Evolutionary conservation across 2,888 invertebrate species (phyloP), one percentile per base, ranked within the genome.

Genomic region (Andrena haemorrhoa): DNA sequence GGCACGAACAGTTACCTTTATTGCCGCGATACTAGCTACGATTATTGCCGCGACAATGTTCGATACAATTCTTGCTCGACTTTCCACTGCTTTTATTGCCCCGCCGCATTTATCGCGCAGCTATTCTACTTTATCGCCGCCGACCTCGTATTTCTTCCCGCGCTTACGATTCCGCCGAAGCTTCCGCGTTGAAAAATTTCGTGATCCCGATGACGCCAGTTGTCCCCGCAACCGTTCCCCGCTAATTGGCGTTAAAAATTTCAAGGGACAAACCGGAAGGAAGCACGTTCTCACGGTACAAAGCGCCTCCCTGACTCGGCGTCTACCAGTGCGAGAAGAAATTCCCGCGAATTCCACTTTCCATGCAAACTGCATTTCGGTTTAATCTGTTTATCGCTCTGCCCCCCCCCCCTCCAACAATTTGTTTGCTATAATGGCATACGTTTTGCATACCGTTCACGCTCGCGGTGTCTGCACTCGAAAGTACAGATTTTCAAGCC

Each of bases 1-100:
- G 74, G 63, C 82, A 81, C 73, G 74, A 58, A 69, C 73, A 31
- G 73, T 80, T 81, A 81, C 65, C 73, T 66, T 81, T 81, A 81
- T 81, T 51, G 82, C 58, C 63, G 2, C 68, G 51, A 66, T 73
- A 68, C 68, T 31, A 56, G 16, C 73, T 80, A 56, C 72, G 60
- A 65, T 79, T 79, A 79, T 79, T 71, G 53, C 20, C n/a, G 60
- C 79, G 79, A 79, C 75, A 75, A 68, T 47, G 68, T 75, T 70
- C 79, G 16, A 41, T 80, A 56, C 71, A 56, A 72, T 61, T 72
- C 79, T 71, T 72, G 63, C 10, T 29, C 64, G 63, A 64, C 31
- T 81, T 81, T 63, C 71, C 41, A 81, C 70, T 68, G 49, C 68
- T 68, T 80, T 80, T 80, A 80, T 63, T 29, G 20, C 71, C 6